Percentiles rank a stretch among this genome's conserved stretches.
phyloP scores from a whole-genome alignment of 2,888 invertebrate genomes.

The Lasioglossum marginatum region DNA sequence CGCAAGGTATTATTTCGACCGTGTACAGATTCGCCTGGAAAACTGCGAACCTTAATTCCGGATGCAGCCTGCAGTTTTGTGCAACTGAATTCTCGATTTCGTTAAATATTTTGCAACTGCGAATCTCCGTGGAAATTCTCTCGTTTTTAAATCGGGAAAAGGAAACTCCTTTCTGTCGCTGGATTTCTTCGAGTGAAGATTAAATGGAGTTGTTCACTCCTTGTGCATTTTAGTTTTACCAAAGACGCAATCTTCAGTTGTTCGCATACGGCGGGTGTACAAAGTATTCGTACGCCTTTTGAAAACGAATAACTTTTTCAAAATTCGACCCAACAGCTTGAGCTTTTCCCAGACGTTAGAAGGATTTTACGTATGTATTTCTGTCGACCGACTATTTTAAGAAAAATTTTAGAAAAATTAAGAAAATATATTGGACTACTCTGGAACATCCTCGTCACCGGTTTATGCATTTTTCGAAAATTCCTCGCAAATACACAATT shows the following conservation, averaged over 20 bases:
- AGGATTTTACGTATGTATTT: neutral
- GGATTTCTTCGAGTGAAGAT: neutral
- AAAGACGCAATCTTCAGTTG: neutral
- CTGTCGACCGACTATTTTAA: neutral
- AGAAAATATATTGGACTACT: too few species aligned
- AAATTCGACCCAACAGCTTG: too few species aligned
- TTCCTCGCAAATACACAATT: too few species aligned
- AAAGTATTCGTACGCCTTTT: too few species aligned
- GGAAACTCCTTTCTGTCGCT: neutral
- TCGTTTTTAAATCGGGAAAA: neutral
- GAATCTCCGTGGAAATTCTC: neutral
- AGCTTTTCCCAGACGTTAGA: too few species aligned
- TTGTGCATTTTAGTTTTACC: neutral
- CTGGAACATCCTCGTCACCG: too few species aligned
- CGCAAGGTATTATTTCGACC: neutral
- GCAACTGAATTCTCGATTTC: neutral
- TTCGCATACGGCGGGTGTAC: neutral
- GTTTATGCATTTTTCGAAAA: too few species aligned
- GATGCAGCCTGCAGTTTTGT: neutral
- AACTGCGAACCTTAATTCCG: neutral
- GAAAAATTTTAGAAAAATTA: neutral
- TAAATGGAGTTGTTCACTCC: neutral
- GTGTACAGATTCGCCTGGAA: neutral
- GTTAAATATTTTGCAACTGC: neutral
- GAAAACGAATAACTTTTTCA: too few species aligned